Evolutionary conservation across 2,888 invertebrate species (phyloP), one percentile per base, ranked within the genome.

Genomic region (Diplazon laetatorius): DNA sequence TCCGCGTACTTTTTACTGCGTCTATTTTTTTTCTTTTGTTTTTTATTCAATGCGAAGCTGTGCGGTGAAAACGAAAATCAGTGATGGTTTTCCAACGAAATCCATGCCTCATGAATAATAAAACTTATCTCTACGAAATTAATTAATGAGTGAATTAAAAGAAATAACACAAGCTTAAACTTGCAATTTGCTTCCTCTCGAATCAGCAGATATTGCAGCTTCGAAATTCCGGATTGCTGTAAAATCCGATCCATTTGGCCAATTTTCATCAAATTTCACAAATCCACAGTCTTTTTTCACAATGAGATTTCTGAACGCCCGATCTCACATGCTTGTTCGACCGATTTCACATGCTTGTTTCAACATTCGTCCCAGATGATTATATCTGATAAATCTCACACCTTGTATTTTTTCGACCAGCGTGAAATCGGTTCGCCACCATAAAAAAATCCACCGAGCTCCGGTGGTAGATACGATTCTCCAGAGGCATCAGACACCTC

Each of bases 1-100:
- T 85, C 82, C 81, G 82, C 82, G 83, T 81, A 83, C 85, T 87
- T 86, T 86, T 87, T 85, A 85, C 83, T 35, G 30, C 82, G n/a
- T 81, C 81, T 78, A 84, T 81, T 80, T 79, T 78, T 77, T 20
- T 52, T 63, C 37, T 44, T 46, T n/a, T 37, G 76, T 20, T 52
- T 63, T 25, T 44, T 46, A 16, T 37, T 59, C 37, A 3, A 8
- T 14, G 10, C 55, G 35, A 55, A 55, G 2, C 55, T 55, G 30
- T 14, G 22, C 22, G 10, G 14, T 18, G 14, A n/a, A 9, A 35
- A 30, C 30, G 35, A 18, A 39, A 59, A 59, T 37, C 18, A 12
- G 2, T 35, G 9, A 9, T 48, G 10, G 8, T 10, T 20, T 18
- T 18, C 5, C 20, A 9, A 10, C 30, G 30, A 16, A 6, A 30